Conservation (phyloP, 2,888 invertebrate genomes). For the Drosophila falleni region DNA sequence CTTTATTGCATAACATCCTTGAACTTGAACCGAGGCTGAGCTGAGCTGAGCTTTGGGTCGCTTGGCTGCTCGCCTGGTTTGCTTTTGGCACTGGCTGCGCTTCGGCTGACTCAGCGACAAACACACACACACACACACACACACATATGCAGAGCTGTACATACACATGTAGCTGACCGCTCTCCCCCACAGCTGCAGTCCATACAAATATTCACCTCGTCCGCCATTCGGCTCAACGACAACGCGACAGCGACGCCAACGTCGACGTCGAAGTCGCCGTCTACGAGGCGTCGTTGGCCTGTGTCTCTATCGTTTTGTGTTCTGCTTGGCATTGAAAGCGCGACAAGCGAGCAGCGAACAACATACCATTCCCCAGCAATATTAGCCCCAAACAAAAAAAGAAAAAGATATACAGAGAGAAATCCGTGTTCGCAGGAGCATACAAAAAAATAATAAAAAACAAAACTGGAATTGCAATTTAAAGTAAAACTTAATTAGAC, state of each 20-base stretch:
- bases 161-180: slow-evolving; percentile 32
- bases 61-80: slow-evolving; percentile 63
- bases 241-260: slow-evolving; percentile 21
- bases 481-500: slow-evolving; percentile 34
- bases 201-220: slow-evolving; percentile 29
- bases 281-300: slow-evolving; percentile 41
- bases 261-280: slow-evolving; percentile 18
- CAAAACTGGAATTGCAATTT: slow-evolving; percentile 22
- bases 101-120: slow-evolving; percentile 49
- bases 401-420: slow-evolving; percentile 5
- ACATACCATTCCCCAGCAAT: slow-evolving; percentile 56
- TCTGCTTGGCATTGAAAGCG: slow-evolving; percentile 82
- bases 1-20: slow-evolving; percentile 85
- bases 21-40: slow-evolving; percentile 80
- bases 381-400: slow-evolving; percentile 10
- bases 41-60: slow-evolving; percentile 78
- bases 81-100: slow-evolving; percentile 33
- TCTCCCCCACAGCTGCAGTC: slow-evolving; percentile 31
- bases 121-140: slow-evolving; percentile 8
- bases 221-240: slow-evolving; percentile 24
- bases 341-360: slow-evolving; percentile 79
- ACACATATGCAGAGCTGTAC: slow-evolving; percentile 16
- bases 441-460: not conserved
- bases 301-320: slow-evolving; percentile 54
- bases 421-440: slow-evolving; percentile 35